Base-by-base conservation (phyloP, 2,113 vertebrate genomes). In the Chionodraco myersi region DNA sequence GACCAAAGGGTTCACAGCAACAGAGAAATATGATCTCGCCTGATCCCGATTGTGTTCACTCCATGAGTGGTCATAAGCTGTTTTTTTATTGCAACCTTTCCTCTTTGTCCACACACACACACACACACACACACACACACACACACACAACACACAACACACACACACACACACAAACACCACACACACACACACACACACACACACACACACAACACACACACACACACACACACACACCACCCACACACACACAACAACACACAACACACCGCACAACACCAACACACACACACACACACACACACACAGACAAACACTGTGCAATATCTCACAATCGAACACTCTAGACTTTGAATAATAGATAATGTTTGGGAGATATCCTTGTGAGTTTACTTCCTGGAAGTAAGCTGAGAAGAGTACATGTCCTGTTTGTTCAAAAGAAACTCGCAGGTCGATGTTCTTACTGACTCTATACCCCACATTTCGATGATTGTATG, bases 211-310 rank as follows among this genome's bases (percentile, higher is more conserved):
- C n/a, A n/a, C n/a, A n/a, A 88, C 63, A 79, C 81, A 88, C 81
- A 88, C 61, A 44, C 70, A 68, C 78, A 58, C 62, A 57, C 73
- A 36, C 82, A 65, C 74, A 80, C 67, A 77, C 83, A 77, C 74
- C n/a, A n/a, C n/a, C n/a, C n/a, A n/a, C n/a, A n/a, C n/a, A n/a
- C n/a, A n/a, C n/a, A n/a, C n/a, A n/a, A n/a, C n/a, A n/a, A n/a
- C n/a, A n/a, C n/a, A n/a, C n/a, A n/a, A n/a, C n/a, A n/a, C n/a
- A n/a, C n/a, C n/a, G n/a, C n/a, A n/a, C n/a, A n/a, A n/a, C n/a
- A n/a, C n/a, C n/a, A n/a, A 79, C 80, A 88, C 63, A 79, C 81
- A 88, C 81, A 88, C 59, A 76, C 30, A n/a, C n/a, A n/a, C n/a
- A n/a, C n/a, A n/a, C n/a, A n/a, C n/a, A 36, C 86, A 84, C 80